These are phyloP conservation scores for Cistogaster globosa DNA, from an alignment of 2,888 invertebrate species.

Conservation along the genomic window DNA sequence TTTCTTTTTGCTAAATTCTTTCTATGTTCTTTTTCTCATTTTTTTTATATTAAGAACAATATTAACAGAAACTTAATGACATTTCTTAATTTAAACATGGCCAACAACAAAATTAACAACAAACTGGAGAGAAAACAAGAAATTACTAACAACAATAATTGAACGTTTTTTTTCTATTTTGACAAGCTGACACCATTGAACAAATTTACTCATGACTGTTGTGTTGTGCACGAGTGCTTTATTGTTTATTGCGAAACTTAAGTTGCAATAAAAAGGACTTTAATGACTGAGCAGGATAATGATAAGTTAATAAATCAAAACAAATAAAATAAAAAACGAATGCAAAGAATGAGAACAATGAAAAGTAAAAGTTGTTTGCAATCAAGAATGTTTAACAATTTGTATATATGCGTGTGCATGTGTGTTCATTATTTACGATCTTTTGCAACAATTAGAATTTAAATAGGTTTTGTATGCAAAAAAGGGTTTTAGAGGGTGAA, in stretches of 20 bases:
- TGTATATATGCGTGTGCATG: background rate
- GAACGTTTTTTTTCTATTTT: constrained; percentile 25
- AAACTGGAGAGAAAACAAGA: constrained; percentile 7
- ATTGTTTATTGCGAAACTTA: constrained; percentile 42
- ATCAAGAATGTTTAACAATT: constrained; percentile 11
- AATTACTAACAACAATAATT: constrained; percentile 43
- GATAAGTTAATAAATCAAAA: constrained; percentile 64
- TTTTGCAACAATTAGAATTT: constrained; percentile 12
- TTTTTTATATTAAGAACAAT: constrained; percentile 38
- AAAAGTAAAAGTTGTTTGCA: constrained; percentile 64
- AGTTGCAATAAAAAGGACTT: constrained; percentile 55
- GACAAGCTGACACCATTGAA: constrained; percentile 58
- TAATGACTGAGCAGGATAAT: constrained; percentile 55
- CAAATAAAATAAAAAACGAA: constrained; percentile 38
- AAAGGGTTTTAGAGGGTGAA: background rate
- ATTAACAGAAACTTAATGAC: constrained; percentile 47
- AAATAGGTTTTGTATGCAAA: constrained; percentile 7
- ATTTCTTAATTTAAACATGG: constrained; percentile 54
- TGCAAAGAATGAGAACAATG: constrained; percentile 35
- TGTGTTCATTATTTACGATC: background rate
- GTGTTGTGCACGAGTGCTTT: constrained; percentile 32
- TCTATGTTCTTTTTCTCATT: too few species aligned
- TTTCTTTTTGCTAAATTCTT: background rate
- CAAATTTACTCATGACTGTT: constrained; percentile 58
- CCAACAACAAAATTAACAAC: constrained; percentile 51